These are phyloP conservation scores for Henricia sp. DNA, from an alignment of 53 echinoderm and acorn worm genomes.

Conservation along the genomic window DNA sequence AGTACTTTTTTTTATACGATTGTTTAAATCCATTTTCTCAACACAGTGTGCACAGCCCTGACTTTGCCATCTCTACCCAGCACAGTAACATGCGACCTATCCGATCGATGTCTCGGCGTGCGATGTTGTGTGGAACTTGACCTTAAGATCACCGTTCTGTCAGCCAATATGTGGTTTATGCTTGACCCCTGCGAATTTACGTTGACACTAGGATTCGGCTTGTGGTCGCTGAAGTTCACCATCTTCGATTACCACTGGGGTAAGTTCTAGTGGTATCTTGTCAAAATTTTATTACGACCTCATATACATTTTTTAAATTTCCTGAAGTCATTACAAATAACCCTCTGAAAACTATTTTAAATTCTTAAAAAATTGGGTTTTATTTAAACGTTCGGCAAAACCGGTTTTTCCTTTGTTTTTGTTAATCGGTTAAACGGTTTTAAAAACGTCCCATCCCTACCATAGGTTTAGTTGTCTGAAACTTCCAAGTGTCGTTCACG, in stretches of 20 bases:
- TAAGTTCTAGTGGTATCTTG: too few relatives aligned
- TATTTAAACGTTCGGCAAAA: too few relatives aligned
- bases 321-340: too few relatives aligned
- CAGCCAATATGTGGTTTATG: conserved; percentile 31
- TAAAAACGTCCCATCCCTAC: neutral
- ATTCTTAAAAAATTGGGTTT: too few relatives aligned
- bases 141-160: conserved; percentile 37
- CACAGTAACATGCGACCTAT: conserved; percentile 28
- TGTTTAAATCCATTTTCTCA: too few relatives aligned
- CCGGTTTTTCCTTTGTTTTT: too few relatives aligned
- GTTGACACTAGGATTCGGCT: conserved; percentile 35
- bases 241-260: conserved; percentile 62
- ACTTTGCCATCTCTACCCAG: conserved; percentile 17
- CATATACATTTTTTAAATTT: neutral
- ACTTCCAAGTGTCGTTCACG: too few relatives aligned
- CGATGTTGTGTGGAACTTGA: conserved; percentile 57
- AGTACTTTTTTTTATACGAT: too few relatives aligned
- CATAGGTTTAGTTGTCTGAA: too few relatives aligned
- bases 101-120: conserved; percentile 38
- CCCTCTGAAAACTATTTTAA: too few relatives aligned
- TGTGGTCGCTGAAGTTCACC: conserved; percentile 36
- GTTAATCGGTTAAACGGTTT: too few relatives aligned
- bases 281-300: too few relatives aligned
- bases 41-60: neutral
- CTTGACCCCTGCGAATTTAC: conserved; percentile 39